phyloP scores from a whole-genome alignment of 2,113 vertebrate species.

The Podarcis muralis region DNA sequence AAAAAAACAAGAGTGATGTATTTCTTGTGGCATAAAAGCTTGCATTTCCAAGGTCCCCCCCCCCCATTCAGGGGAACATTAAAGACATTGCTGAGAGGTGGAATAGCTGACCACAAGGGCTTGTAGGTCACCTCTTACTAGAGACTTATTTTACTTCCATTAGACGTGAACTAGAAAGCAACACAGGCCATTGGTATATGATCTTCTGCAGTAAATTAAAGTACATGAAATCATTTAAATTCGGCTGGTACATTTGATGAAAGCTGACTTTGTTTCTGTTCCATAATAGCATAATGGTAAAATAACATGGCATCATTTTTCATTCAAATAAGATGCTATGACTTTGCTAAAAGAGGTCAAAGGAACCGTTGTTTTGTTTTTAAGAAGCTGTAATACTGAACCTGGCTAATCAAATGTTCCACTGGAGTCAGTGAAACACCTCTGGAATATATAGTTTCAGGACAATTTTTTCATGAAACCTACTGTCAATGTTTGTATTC shows the following conservation, averaged over 20 bases:
- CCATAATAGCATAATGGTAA: conserved; percentile 66
- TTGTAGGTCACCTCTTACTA: conserved; percentile 65
- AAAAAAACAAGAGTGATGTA: conserved; percentile 52
- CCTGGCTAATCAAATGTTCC: background rate
- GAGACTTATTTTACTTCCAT: conserved; percentile 70
- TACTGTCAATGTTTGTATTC: background rate
- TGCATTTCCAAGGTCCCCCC: conserved; percentile 45
- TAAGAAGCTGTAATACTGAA: background rate
- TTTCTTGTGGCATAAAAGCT: conserved; percentile 55
- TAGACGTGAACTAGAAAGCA: conserved; percentile 61
- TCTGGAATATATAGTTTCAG: background rate
- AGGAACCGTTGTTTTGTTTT: conserved; percentile 13
- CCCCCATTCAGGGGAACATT: conserved; percentile 47
- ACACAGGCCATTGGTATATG: conserved; percentile 58
- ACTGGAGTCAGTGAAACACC: background rate
- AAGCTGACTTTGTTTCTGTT: conserved; percentile 45
- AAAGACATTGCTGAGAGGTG: conserved; percentile 61
- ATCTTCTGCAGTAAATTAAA: conserved; percentile 65
- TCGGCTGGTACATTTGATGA: conserved; percentile 52
- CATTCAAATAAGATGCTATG: conserved; percentile 47
- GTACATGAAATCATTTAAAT: conserved; percentile 67
- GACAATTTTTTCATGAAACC: background rate
- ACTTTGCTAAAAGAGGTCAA: conserved; percentile 29
- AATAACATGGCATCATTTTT: conserved; percentile 59
- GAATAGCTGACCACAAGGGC: conserved; percentile 62